Base-by-base conservation (phyloP, 2,888 invertebrate species). In the Allacma fusca region DNA sequence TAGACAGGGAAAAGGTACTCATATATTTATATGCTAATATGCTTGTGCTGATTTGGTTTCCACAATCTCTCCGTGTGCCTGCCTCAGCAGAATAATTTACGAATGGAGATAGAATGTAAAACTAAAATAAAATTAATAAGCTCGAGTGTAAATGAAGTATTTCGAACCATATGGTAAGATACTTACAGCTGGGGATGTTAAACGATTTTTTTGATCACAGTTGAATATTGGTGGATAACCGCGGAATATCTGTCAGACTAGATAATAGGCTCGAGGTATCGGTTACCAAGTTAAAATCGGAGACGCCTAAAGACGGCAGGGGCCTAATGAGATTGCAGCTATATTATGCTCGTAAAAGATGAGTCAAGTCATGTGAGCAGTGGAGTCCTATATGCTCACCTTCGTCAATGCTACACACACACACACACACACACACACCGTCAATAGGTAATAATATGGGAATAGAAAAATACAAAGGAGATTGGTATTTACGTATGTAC, bases 291-390 rank as follows among this genome's bases (percentile, higher is more conserved):
- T 62, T 59, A 57, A 72, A 59, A 29, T 70, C 43, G 70, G 70
- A 73, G 73, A 64, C 64, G 62, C 79, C 76, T 79, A 34, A 68
- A 68, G 75, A 67, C 79, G 75, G 75, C 79, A 77, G 77, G 79
- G 77, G 79, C 77, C 75, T 73, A 79, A 77, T 74, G 77, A 77
- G 75, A 77, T 68, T 57, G 75, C 67, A 43, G 67, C 70, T 70
- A 70, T 70, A 70, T 44, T 70, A 70, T 70, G 43, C 72, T 72
- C 72, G 72, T 72, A 72, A 72, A 72, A 59, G 72, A 72, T 72
- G 62, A 70, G 69, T 29, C 34, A 72, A 72, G 57, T 72, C 72
- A 72, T 62, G 62, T 72, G 72, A 71, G 57, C 29, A 71, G 28
- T 50, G 26, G 23, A 71, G 57, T 26, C 26, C 50, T 57, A 71